A percentile compares a stretch with the other conserved stretches of the same genome.
These are phyloP conservation scores for Cardiocondyla obscurior DNA, from an alignment of 1,140 invertebrate genomes.

Conservation along the genomic window DNA sequence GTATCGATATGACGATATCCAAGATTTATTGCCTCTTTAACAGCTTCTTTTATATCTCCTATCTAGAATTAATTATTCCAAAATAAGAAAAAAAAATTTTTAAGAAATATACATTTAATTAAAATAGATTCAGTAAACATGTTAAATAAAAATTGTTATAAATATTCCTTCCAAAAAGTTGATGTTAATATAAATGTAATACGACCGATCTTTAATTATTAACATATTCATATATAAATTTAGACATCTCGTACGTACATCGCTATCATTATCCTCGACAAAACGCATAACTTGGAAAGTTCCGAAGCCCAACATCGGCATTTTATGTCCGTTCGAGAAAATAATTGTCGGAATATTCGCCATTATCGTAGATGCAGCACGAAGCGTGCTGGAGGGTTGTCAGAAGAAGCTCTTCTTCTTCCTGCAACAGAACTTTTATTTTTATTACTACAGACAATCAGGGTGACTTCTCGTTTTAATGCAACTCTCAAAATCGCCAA, in stretches of 20 bases:
- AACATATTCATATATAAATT: too few species aligned
- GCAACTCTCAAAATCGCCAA: neutral
- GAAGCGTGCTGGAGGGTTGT: neutral
- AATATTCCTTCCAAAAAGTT: too few species aligned
- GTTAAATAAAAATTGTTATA: too few species aligned
- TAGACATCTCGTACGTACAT: too few species aligned
- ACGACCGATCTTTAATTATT: too few species aligned
- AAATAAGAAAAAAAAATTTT: neutral
- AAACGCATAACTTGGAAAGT: conserved; percentile 65
- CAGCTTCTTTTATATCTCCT: conserved; percentile 88
- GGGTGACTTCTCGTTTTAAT: too few species aligned
- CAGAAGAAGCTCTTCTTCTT: neutral
- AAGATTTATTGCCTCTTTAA: conserved; percentile 90
- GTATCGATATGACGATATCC: conserved; percentile 97
- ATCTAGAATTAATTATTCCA: conserved; percentile 74
- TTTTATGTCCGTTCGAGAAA: conserved; percentile 65
- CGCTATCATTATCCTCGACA: too few species aligned
- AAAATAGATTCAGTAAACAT: neutral
- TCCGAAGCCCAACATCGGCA: conserved; percentile 60
- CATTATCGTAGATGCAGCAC: conserved; percentile 32
- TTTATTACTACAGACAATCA: neutral
- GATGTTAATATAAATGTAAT: neutral
- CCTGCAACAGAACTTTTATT: neutral
- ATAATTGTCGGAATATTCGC: conserved; percentile 47
- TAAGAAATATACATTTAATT: neutral